phyloP scores from a whole-genome alignment of 2,888 invertebrate species.

The Penaeus monodon region DNA sequence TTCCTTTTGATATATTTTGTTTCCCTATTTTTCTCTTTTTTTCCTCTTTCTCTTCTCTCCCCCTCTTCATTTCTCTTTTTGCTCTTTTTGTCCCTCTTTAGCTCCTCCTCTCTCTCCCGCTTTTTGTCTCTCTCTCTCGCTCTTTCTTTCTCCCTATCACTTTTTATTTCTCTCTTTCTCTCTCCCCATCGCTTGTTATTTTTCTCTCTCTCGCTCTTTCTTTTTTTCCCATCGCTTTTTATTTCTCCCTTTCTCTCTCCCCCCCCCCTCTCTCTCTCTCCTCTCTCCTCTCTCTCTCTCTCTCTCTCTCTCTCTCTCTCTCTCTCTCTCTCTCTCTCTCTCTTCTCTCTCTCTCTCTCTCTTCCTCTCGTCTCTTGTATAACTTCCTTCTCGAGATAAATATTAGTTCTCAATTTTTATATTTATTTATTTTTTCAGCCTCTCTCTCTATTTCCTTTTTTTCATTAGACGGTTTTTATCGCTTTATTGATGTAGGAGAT shows the following conservation, averaged over 20 bases:
- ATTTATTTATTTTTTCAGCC: too few species aligned
- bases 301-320: not conserved
- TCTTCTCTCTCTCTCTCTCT: too few species aligned
- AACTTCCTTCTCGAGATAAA: too few species aligned
- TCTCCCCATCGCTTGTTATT: not conserved
- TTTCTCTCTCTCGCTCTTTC: not conserved
- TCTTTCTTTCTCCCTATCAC: not conserved
- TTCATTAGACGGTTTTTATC: too few species aligned
- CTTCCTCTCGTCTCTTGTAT: too few species aligned
- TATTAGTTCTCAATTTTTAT: too few species aligned
- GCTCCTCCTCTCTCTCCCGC: not conserved
- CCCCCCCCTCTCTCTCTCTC: not conserved
- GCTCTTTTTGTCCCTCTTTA: too few species aligned
- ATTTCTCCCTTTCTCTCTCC: not conserved
- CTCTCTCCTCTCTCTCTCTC: not conserved
- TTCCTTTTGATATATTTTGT: not conserved
- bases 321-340: too few species aligned
- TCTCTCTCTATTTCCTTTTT: too few species aligned
- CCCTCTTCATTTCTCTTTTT: not conserved
- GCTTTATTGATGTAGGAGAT: too few species aligned
- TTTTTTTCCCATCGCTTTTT: not conserved
- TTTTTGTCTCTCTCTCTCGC: not conserved
- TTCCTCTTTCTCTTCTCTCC: not conserved
- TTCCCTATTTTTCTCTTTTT: conserved; percentile 8
- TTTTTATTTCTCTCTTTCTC: conserved; percentile 12